Conservation (phyloP, 2,797 vertebrate genomes). For the Gorsachius magnificus region DNA sequence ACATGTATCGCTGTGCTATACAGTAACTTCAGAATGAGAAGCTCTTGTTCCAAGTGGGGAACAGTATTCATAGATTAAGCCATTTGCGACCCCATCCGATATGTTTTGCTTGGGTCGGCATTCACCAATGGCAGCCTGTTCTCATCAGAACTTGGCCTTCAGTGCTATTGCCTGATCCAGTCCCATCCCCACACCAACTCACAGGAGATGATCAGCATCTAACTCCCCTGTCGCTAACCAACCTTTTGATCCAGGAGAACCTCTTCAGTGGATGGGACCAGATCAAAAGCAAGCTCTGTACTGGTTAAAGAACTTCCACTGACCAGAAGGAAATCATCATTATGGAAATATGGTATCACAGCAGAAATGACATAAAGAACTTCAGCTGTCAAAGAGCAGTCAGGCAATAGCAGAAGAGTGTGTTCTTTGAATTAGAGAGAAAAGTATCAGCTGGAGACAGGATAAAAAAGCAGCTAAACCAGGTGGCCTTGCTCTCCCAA, state of each 20-base stretch:
- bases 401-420: not conserved
- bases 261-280: not conserved
- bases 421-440: not conserved
- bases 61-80: not conserved
- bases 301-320: not conserved
- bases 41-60: fast-evolving
- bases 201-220: not conserved
- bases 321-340: not conserved
- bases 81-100: not conserved
- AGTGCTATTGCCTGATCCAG: not conserved
- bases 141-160: not conserved
- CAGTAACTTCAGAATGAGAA: not conserved
- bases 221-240: not conserved
- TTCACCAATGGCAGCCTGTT: not conserved
- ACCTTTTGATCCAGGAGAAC: not conserved
- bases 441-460: not conserved
- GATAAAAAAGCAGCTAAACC: not conserved
- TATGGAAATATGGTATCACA: not conserved
- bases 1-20: not conserved
- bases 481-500: not conserved
- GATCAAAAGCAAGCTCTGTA: not conserved
- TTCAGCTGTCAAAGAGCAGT: not conserved
- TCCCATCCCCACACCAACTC: not conserved
- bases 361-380: not conserved
- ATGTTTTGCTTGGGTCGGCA: not conserved